Evolutionary conservation across 1,140 invertebrate species (phyloP), one percentile per base, ranked within the genome.

Genomic region (Nixonia krombeini): DNA sequence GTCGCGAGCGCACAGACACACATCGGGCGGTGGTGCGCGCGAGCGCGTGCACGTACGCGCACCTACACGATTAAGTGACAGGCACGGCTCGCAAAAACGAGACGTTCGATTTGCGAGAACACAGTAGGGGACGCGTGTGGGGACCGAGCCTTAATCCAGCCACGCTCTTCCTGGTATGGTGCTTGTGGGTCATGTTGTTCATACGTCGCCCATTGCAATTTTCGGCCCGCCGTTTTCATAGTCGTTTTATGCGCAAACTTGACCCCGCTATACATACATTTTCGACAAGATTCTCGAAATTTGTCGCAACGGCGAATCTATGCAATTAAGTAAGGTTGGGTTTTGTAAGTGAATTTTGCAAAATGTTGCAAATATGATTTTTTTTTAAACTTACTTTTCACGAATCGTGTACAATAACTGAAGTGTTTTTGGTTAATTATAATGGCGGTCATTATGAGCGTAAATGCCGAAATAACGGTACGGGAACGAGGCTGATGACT

Each of bases 141-240:
- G 64, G 51, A 51, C 56, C 65, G 18, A 65, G 56, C 57, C 59
- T 66, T 66, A 66, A 62, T 57, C 42, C 45, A 40, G 13, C 21
- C 33, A 35, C 58, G 61, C 57, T 66, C 66, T 61, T 58, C n/a
- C n/a, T n/a, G n/a, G n/a, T n/a, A n/a, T 59, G 49, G 63, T 73
- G 55, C 50, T 76, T 71, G 66, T 81, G 61, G 79, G 78, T 81
- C 79, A 80, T 79, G 74, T 81, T 75, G 75, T 81, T 81, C 79
- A 80, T 81, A 80, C 79, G 74, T 73, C 53, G 62, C 21, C 61
- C 74, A 80, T 80, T 80, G 80, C 78, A 80, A 81, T 79, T 74
- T 74, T 74, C 79, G 70, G 66, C 66, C 49, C 41, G 25, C 1
- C 37, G 15, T 40, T 33, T 10, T n/a, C 6, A 13, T 33, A 33